Evolutionary conservation across 2,888 invertebrate genomes (phyloP), one percentile per base, ranked within the genome.

Genomic region (Leucoptera coffeella): DNA sequence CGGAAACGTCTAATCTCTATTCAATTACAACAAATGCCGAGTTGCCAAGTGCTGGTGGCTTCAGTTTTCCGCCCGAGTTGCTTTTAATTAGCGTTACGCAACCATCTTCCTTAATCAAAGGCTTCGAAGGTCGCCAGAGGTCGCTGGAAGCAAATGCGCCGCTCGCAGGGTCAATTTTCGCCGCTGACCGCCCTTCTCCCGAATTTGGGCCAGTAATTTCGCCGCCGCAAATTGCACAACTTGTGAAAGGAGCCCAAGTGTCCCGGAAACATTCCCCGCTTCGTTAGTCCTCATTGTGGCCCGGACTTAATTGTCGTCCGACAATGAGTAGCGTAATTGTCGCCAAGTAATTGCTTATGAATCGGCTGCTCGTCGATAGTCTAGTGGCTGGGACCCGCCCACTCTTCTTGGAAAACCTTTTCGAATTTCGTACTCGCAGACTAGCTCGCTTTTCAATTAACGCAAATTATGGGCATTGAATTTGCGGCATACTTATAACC

Each of bases 251-350:
- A 40, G 35, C 47, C 51, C 50, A 55, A 52, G 56, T 50, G 47
- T 42, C 43, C 43, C 62, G 64, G 64, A 60, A 61, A 52, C 43
- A 41, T 43, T 45, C 61, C 59, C 59, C 60, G 53, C 62, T 61
- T 65, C 65, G 62, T 65, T 64, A 64, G 57, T 45, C 53, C 46
- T 50, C 54, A 67, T 67, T 67, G 67, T 67, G 47, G 48, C 47
- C 14, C 40, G 41, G 35, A 39, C 47, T 48, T 64, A 62, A 65
- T 61, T 53, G 58, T 40, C 43, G 40, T 36, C 42, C 61, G 64
- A 67, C 67, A 67, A 65, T 61, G 55, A 55, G 50, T 50, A 45
- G 41, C 48, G 52, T 62, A 64, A 67, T 67, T 57, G 59, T 46
- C 42, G 50, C 56, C 62, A 65, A 65, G 64, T 62, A 61, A 52